Evolutionary conservation across 2,888 invertebrate genomes (phyloP).

Genomic region (Papilio elwesi): DNA sequence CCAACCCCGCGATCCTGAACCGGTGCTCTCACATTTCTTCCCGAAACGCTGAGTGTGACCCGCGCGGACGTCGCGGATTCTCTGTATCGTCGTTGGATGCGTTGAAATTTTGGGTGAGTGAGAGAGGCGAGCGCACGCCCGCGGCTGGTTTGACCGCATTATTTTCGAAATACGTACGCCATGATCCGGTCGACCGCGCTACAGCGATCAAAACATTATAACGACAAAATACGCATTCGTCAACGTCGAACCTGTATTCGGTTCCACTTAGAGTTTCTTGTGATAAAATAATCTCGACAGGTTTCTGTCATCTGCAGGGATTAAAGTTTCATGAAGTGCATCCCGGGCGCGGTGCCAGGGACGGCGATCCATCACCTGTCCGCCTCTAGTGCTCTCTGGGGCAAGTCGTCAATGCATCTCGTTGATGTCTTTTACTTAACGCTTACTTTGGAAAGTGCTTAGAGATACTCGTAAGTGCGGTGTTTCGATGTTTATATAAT

Average conservation of each 20-base stretch:
- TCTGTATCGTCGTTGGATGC: slow-evolving; percentile 80
- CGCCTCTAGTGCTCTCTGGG: slow-evolving; percentile 36
- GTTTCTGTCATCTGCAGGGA: slow-evolving; percentile 41
- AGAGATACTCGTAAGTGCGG: slow-evolving; percentile 55
- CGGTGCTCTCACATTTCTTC: slow-evolving; percentile 74
- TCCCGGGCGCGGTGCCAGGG: slow-evolving; percentile 31
- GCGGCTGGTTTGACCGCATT: slow-evolving; percentile 84
- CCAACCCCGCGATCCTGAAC: slow-evolving; percentile 72
- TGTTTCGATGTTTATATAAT: slow-evolving; percentile 40
- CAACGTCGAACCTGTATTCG: slow-evolving; percentile 51
- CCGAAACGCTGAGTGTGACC: slow-evolving; percentile 73
- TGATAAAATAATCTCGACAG: slow-evolving; percentile 41
- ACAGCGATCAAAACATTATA: slow-evolving; percentile 81
- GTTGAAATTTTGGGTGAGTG: slow-evolving; percentile 83
- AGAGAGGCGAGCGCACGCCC: slow-evolving; percentile 78
- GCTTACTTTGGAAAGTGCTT: slow-evolving; percentile 72
- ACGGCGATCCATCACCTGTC: slow-evolving; percentile 39
- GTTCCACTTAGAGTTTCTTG: slow-evolving; percentile 41
- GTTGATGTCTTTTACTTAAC: slow-evolving; percentile 81
- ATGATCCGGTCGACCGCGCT: slow-evolving; percentile 79
- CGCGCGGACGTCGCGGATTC: slow-evolving; percentile 67
- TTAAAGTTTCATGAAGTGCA: slow-evolving; percentile 41
- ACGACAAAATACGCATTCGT: slow-evolving; percentile 68
- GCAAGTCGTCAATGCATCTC: slow-evolving; percentile 58
- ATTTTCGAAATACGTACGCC: slow-evolving; percentile 83